Base-by-base conservation (phyloP, 2,888 invertebrate species). In the Cosmopolites sordidus region DNA sequence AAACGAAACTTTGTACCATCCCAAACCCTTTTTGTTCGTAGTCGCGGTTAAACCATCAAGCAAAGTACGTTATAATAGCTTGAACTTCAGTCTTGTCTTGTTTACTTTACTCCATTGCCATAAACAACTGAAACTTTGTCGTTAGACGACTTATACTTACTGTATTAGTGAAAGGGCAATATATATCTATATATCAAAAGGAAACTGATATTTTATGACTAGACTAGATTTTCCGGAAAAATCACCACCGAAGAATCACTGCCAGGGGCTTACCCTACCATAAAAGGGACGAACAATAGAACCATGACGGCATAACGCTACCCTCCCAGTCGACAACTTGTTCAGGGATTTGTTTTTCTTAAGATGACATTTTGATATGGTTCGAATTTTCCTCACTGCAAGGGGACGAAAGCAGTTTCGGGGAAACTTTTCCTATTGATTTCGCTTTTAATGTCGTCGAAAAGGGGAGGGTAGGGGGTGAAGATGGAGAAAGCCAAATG, bases 301-400 rank as follows among this genome's bases (percentile, higher is more conserved):
- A 48, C 44, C 38, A 33, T 16, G 42, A 47, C n/a, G n/a, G n/a
- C n/a, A 27, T 43, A 44, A 48, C 48, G 43, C 48, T 30, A 27
- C 41, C 46, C 61, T 58, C 62, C 62, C 56, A 8, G 12, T 54
- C 53, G 52, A 58, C 62, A 64, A 67, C 62, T 64, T 65, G 63
- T 63, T 61, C 67, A 53, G 62, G 67, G 70, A 71, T 71, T 71
- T 71, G 70, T 71, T 71, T 69, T 69, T 66, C 66, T 68, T 65
- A 65, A 69, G 70, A 73, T 72, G 72, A 71, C 71, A 69, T 70
- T 72, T 69, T 66, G 72, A 72, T 72, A 70, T 70, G 67, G 63
- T 65, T 64, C 22, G 22, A 22, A 22, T 22, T 22, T 22, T 22
- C 22, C 8, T 22, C 8, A 22, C 22, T 22, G 22, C 22, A 22